Percentiles rank a stretch among this genome's conserved stretches.
Evolutionary conservation across 2,797 vertebrate species (phyloP).

Genomic region (Columba guinea): DNA sequence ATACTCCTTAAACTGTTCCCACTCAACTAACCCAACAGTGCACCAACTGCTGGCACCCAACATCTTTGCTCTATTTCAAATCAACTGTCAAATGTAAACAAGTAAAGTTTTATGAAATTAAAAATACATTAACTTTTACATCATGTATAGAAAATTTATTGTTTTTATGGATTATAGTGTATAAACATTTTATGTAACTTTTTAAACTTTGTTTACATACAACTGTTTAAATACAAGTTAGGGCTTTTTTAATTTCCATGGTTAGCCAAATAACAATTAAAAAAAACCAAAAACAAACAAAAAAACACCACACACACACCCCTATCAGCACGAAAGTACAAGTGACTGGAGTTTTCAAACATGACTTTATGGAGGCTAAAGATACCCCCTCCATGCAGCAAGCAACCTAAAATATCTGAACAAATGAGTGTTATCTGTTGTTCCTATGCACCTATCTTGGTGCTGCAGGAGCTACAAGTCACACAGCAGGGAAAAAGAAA

Average conservation of each 20-base stretch:
- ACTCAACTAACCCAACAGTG: neutral
- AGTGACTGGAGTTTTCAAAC: neutral
- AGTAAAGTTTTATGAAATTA: neutral
- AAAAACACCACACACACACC: too few species aligned
- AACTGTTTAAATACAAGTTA: neutral
- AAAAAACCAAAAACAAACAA: neutral
- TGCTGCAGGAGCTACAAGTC: neutral
- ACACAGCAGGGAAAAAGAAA: neutral
- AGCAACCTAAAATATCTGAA: neutral
- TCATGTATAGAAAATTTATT: too few species aligned
- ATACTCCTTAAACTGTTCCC: neutral
- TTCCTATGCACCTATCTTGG: neutral
- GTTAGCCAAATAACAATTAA: neutral
- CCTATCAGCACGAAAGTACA: neutral
- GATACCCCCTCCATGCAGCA: neutral
- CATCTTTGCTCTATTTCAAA: neutral
- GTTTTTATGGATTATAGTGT: neutral
- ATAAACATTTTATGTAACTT: neutral
- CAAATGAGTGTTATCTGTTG: neutral
- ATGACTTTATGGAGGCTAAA: neutral
- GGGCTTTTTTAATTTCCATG: neutral
- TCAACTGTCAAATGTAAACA: neutral
- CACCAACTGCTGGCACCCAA: neutral
- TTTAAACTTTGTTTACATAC: neutral
- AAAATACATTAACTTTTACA: neutral